These are phyloP conservation scores for Drosophila fungiperda DNA, from an alignment of 2,888 invertebrate species.

Conservation along the genomic window DNA sequence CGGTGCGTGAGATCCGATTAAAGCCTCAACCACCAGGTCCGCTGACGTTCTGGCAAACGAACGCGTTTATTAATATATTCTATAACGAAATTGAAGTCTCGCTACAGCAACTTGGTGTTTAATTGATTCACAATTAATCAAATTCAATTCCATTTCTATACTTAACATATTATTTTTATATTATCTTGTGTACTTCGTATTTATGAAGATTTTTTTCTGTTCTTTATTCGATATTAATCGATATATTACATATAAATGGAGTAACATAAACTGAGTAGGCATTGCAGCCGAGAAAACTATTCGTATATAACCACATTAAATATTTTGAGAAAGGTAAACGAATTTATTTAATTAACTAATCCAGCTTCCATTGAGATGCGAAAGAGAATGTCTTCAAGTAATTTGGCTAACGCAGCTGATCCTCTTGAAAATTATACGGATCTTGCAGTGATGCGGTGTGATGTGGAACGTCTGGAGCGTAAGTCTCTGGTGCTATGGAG, in stretches of 20 bases:
- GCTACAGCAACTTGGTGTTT: neutral
- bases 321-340: neutral
- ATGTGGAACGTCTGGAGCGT: slow-evolving; percentile 87
- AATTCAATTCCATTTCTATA: neutral
- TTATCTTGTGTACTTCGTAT: neutral
- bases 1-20: slow-evolving; percentile 13
- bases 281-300: neutral
- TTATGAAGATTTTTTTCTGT: neutral
- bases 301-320: slow-evolving; percentile 16
- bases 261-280: neutral
- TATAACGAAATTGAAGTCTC: neutral
- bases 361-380: slow-evolving; percentile 27
- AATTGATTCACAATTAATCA: neutral
- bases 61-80: neutral
- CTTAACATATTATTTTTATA: neutral
- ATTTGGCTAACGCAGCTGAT: slow-evolving; percentile 1
- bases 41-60: slow-evolving; percentile 41
- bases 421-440: slow-evolving; percentile 4
- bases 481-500: slow-evolving; percentile 91
- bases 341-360: slow-evolving; percentile 1
- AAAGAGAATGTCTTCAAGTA: slow-evolving; percentile 41
- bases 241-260: neutral
- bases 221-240: neutral
- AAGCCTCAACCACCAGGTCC: slow-evolving; percentile 52
- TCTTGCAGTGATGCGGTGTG: slow-evolving; percentile 36